Evolutionary conservation across 2,113 vertebrate species (phyloP).

Genomic region (Porphyrio hochstetteri): DNA sequence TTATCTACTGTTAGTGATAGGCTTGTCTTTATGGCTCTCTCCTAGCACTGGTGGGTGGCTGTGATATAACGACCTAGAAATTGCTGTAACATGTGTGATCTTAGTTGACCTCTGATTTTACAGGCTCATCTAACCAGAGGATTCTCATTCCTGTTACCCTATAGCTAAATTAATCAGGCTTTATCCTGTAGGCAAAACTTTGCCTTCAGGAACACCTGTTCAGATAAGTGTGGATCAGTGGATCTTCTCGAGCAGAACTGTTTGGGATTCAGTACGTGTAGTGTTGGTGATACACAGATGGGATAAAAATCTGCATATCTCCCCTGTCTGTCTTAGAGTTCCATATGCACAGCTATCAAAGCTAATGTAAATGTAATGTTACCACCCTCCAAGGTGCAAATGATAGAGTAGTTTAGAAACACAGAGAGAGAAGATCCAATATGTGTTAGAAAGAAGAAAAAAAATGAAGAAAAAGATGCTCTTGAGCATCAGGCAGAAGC

Average conservation of each 20-base stretch:
- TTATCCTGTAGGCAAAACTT: constrained; percentile 8
- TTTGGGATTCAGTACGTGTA: not conserved
- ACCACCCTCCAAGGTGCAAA: not conserved
- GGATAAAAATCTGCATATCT: not conserved
- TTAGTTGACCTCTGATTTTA: constrained; percentile 76
- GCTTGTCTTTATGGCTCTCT: not conserved
- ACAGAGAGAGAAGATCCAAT: not conserved
- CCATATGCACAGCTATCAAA: not conserved
- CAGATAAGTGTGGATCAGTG: constrained; percentile 1
- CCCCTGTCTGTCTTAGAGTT: not conserved
- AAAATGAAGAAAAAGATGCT: not conserved
- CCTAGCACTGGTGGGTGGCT: not conserved
- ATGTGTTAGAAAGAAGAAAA: not conserved
- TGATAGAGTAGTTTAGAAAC: not conserved
- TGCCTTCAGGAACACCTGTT: constrained; percentile 48
- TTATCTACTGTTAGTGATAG: not conserved
- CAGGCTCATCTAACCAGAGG: constrained; percentile 69
- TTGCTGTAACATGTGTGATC: constrained; percentile 72
- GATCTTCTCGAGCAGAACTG: not conserved
- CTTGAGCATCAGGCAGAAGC: not conserved
- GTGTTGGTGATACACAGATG: not conserved
- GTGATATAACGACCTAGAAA: not conserved
- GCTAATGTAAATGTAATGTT: not conserved
- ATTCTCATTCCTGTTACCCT: constrained; percentile 67
- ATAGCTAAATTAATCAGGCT: constrained; percentile 56